phyloP scores from a whole-genome alignment of 2,113 vertebrate species.

The Emydocephalus ijimae region DNA sequence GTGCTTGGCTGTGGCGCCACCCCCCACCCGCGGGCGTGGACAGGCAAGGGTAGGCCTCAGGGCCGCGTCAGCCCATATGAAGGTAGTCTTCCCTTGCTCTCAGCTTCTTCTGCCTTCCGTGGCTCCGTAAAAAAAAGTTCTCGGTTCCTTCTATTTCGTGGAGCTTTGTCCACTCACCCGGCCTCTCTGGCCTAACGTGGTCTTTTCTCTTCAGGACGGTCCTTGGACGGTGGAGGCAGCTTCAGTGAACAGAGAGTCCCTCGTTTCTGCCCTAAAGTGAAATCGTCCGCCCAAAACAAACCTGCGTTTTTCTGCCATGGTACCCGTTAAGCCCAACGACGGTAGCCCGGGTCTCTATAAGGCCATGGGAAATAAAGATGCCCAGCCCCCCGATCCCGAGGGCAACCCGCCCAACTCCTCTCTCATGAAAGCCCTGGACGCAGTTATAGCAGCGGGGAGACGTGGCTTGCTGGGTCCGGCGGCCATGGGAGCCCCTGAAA shows the following conservation, averaged over 20 bases:
- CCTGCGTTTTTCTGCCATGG: background rate
- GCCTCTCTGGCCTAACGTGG: background rate
- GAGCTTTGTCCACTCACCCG: background rate
- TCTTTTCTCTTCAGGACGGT: background rate
- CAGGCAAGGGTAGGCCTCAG: background rate
- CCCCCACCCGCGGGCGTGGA: background rate
- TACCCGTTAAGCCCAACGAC: background rate
- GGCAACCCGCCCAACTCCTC: background rate
- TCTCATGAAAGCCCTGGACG: background rate
- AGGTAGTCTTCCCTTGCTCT: too few relatives aligned
- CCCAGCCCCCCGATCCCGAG: background rate
- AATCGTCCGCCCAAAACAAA: background rate
- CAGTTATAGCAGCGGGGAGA: background rate
- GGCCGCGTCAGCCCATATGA: background rate
- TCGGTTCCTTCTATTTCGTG: too few relatives aligned
- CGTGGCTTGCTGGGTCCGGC: background rate
- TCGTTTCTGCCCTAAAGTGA: background rate
- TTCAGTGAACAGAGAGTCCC: background rate
- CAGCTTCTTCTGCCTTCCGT: too few relatives aligned
- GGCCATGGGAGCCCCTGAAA: background rate
- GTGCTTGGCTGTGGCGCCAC: background rate
- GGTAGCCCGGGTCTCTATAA: background rate
- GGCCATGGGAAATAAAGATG: background rate
- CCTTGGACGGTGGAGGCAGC: background rate
- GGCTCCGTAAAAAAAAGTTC: too few relatives aligned